These are phyloP conservation scores for Emys orbicularis DNA, from an alignment of 2,797 vertebrate genomes.

Conservation along the genomic window DNA sequence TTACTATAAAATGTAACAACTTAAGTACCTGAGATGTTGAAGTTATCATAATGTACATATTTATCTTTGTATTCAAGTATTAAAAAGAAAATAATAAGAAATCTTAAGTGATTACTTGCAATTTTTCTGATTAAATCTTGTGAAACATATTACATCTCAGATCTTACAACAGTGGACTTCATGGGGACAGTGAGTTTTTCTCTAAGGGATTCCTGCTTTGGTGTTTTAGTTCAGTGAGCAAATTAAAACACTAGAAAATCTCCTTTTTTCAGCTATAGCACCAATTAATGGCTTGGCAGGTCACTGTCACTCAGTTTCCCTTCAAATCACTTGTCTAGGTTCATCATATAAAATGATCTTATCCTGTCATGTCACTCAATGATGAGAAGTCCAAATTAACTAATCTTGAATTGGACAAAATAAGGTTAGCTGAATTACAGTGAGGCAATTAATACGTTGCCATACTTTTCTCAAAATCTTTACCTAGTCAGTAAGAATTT, in stretches of 20 bases:
- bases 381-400: constrained; percentile 44
- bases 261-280: neutral
- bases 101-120: neutral
- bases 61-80: neutral
- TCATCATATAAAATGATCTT: constrained; percentile 15
- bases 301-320: constrained; percentile 17
- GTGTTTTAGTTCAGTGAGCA: neutral
- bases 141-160: neutral
- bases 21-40: neutral
- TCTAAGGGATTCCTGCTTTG: constrained; percentile 7
- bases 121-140: neutral
- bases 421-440: constrained; percentile 19
- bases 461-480: neutral
- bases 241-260: neutral
- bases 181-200: neutral
- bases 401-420: constrained; percentile 36
- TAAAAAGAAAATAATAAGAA: accelerated
- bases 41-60: neutral
- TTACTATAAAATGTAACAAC: neutral
- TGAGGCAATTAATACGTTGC: neutral
- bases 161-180: neutral
- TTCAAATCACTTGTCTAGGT: neutral
- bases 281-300: constrained; percentile 17
- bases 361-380: constrained; percentile 12
- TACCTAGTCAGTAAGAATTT: neutral